phyloP scores from a whole-genome alignment of 2,888 invertebrate species.

The Diaprepes abbreviatus region DNA sequence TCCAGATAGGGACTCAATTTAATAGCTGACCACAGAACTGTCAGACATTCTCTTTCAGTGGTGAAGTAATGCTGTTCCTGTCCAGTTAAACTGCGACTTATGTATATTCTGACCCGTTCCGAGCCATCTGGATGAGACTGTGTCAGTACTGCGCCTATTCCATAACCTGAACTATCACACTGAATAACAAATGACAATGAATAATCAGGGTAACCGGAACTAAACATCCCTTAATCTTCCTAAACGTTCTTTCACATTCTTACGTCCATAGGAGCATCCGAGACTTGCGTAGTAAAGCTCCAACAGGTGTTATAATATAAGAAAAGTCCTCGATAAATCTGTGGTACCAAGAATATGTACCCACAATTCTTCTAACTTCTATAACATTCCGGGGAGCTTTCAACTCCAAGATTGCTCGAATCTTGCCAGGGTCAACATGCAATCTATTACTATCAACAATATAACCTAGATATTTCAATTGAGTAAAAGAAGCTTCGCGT shows the following conservation, averaged over 20 bases:
- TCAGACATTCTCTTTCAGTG: neutral
- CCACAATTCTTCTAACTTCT: neutral
- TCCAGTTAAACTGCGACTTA: neutral
- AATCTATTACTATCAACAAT: neutral
- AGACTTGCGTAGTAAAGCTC: neutral
- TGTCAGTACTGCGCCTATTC: neutral
- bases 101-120: neutral
- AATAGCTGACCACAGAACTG: neutral
- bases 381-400: no score
- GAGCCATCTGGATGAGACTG: neutral
- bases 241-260: neutral
- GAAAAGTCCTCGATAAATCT: no score
- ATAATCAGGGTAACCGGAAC: neutral
- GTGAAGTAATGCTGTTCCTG: neutral
- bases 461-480: neutral
- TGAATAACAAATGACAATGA: neutral
- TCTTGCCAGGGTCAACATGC: neutral
- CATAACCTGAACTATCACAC: neutral
- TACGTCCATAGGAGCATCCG: neutral
- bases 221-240: neutral
- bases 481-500: no score
- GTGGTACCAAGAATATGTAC: constrained; percentile 7
- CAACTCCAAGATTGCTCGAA: neutral
- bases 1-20: neutral
- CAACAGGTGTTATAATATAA: neutral